Conservation (phyloP, 1,140 invertebrate species). For the Centruroides vittatus region DNA sequence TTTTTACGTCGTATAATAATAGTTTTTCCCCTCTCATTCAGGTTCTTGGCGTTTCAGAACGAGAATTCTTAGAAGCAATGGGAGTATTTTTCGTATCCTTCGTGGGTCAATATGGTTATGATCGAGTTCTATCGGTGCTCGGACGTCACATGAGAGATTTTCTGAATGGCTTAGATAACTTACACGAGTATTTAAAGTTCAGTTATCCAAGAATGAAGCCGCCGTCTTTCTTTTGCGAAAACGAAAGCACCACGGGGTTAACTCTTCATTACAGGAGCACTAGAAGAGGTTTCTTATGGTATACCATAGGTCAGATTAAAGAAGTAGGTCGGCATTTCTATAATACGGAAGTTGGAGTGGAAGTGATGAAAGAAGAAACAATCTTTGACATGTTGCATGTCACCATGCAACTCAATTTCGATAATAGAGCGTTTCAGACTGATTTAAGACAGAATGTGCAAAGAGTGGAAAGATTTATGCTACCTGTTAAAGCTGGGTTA, state of each 20-base stretch:
- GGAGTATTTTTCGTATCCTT: conserved; percentile 35
- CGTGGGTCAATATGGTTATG: conserved; percentile 78
- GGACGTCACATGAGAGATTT: conserved; percentile 87
- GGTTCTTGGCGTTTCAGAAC: conserved; percentile 67
- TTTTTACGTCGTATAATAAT: too few relatives aligned
- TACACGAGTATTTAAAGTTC: conserved; percentile 94
- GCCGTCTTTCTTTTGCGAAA: conserved; percentile 91
- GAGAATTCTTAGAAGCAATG: conserved; percentile 79
- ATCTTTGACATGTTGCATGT: conserved; percentile 84
- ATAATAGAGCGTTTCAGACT: conserved; percentile 42
- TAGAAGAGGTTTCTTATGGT: conserved; percentile 81
- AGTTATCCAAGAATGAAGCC: conserved; percentile 85
- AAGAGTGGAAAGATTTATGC: conserved; percentile 24
- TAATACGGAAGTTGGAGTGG: conserved; percentile 81
- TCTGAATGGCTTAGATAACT: conserved; percentile 87
- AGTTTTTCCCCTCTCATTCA: conserved; percentile 26
- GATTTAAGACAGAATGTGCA: conserved; percentile 1
- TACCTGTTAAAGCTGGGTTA: conserved; percentile 33
- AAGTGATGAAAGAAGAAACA: conserved; percentile 69
- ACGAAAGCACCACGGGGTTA: conserved; percentile 70
- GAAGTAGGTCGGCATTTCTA: conserved; percentile 80
- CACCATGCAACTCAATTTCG: conserved; percentile 83
- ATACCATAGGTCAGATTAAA: conserved; percentile 88
- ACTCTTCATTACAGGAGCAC: conserved; percentile 88
- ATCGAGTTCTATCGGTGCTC: conserved; percentile 71